A percentile compares a stretch with the other conserved stretches of the same genome.
phyloP scores from a whole-genome alignment of 2,888 invertebrate species.

The Timema podura region DNA sequence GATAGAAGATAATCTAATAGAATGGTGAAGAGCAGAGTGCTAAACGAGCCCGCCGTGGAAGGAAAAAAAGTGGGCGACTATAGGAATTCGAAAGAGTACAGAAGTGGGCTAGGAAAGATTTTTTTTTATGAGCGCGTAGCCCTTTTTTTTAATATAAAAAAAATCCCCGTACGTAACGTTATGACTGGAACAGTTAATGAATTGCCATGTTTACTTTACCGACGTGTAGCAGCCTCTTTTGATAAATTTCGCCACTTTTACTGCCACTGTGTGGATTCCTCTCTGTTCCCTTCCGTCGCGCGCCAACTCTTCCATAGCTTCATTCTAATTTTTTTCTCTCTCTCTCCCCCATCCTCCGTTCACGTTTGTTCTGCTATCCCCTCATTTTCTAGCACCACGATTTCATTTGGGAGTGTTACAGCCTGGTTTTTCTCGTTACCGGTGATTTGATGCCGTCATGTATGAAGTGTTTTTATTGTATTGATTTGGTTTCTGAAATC shows the following conservation, averaged over 20 bases:
- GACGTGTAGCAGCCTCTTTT: slow-evolving; percentile 21
- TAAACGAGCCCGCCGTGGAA: slow-evolving; percentile 11
- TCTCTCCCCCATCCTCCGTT: slow-evolving; percentile 9
- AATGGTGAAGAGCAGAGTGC: slow-evolving; percentile 15
- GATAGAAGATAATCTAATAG: slow-evolving; percentile 25
- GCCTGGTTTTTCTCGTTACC: slow-evolving; percentile 19
- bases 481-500: slow-evolving; percentile 14
- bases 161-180: slow-evolving; percentile 15
- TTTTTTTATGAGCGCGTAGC: neutral
- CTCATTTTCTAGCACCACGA: neutral
- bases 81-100: neutral
- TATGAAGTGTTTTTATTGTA: slow-evolving; percentile 20
- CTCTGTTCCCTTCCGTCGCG: slow-evolving; percentile 43
- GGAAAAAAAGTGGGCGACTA: slow-evolving; percentile 5
- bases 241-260: slow-evolving; percentile 21
- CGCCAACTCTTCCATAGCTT: slow-evolving; percentile 36
- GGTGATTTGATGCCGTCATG: slow-evolving; percentile 20
- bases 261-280: slow-evolving; percentile 15
- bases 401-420: slow-evolving; percentile 8
- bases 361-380: neutral
- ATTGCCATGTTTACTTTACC: slow-evolving; percentile 28
- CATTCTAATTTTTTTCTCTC: slow-evolving; percentile 20
- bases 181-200: slow-evolving; percentile 27
- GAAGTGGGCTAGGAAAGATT: neutral
- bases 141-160: neutral